Conservation (phyloP, 2,888 invertebrate genomes). For the Acrobasis consociella region DNA sequence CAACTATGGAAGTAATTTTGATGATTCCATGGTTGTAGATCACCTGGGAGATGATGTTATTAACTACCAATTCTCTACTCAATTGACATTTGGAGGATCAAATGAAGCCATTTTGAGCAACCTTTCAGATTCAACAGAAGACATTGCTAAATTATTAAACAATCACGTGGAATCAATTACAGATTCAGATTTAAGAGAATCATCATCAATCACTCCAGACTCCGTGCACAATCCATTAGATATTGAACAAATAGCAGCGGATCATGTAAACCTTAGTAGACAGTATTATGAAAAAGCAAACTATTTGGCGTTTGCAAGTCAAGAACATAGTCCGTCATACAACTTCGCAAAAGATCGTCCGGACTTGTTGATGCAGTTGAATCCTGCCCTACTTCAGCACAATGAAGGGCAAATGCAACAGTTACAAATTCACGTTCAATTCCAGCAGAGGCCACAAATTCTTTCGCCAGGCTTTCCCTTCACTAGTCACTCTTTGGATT, state of each 20-base stretch:
- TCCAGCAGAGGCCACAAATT: constrained; percentile 85
- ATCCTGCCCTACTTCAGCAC: constrained; percentile 78
- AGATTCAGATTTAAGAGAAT: constrained; percentile 86
- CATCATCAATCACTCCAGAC: constrained; percentile 87
- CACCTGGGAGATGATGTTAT: constrained; percentile 90
- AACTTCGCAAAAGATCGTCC: constrained; percentile 84
- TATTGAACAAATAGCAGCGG: constrained; percentile 87
- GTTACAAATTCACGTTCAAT: constrained; percentile 87
- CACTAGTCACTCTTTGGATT: constrained; percentile 86
- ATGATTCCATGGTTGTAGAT: constrained; percentile 93
- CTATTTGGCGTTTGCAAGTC: constrained; percentile 72
- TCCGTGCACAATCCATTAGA: constrained; percentile 85
- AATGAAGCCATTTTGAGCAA: constrained; percentile 91
- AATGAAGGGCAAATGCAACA: constrained; percentile 85
- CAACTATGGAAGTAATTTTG: constrained; percentile 85
- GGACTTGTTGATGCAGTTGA: constrained; percentile 83
- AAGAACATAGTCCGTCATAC: constrained; percentile 82
- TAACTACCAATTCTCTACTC: constrained; percentile 91
- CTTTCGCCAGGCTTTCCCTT: constrained; percentile 84
- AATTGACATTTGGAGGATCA: constrained; percentile 89
- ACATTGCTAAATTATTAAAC: constrained; percentile 89
- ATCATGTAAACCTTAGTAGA: constrained; percentile 86
- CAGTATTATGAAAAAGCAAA: constrained; percentile 80
- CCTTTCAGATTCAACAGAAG: constrained; percentile 91
- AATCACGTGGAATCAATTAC: constrained; percentile 87